These are phyloP conservation scores for Halcyon chelicuti DNA, from an alignment of 2,797 vertebrate genomes.

Conservation along the genomic window DNA sequence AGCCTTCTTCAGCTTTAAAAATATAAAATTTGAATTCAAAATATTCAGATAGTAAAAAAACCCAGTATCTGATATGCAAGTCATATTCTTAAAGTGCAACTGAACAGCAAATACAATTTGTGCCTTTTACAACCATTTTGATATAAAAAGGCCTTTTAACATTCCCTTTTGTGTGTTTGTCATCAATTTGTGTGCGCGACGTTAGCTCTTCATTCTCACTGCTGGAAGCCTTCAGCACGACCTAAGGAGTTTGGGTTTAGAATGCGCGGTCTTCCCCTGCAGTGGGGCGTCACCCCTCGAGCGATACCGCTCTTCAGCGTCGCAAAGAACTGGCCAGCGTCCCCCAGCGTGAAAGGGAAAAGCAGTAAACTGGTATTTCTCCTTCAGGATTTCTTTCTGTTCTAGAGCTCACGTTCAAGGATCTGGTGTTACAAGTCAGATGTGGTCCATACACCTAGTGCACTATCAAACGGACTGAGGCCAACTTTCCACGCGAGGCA, in stretches of 20 bases:
- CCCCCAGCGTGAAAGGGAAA: neutral
- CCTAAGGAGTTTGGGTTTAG: neutral
- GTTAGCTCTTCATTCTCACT: neutral
- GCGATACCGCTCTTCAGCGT: neutral
- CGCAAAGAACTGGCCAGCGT: neutral
- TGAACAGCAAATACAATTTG: conserved; percentile 51
- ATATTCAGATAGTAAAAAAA: conserved; percentile 62
- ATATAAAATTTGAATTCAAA: conserved; percentile 64
- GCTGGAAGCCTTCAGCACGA: neutral
- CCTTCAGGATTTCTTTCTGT: neutral
- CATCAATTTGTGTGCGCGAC: neutral
- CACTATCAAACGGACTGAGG: neutral
- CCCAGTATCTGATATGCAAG: conserved; percentile 51
- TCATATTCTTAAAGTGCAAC: conserved; percentile 62
- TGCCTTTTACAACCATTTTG: conserved; percentile 48
- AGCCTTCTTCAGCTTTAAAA: conserved; percentile 57
- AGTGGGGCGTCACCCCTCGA: neutral
- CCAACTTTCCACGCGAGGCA: neutral
- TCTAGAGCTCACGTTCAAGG: neutral
- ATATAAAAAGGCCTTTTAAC: conserved; percentile 51
- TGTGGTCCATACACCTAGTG: neutral
- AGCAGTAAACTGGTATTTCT: neutral
- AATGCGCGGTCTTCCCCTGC: neutral
- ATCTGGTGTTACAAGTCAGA: neutral
- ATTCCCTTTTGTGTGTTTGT: conserved; percentile 16